A percentile compares a stretch with the other conserved stretches of the same genome.
These are phyloP conservation scores for Amiota mariae DNA, from an alignment of 2,888 invertebrate genomes.

Conservation along the genomic window DNA sequence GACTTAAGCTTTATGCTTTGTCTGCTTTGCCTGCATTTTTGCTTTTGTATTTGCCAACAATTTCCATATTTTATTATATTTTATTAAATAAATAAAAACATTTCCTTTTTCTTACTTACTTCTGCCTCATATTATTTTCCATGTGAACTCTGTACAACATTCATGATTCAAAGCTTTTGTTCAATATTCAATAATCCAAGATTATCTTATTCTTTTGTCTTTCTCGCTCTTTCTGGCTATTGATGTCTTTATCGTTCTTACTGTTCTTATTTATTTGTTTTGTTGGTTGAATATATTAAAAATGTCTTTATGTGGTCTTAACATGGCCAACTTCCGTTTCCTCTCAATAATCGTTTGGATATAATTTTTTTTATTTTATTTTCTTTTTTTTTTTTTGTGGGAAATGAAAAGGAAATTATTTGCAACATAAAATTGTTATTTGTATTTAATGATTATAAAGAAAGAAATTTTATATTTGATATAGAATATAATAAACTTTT, in stretches of 20 bases:
- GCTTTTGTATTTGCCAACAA: no score
- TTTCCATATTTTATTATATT: neutral
- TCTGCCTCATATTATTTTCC: neutral
- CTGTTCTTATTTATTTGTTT: neutral
- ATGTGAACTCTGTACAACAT: no score
- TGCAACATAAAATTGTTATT: neutral
- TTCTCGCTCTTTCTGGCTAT: neutral
- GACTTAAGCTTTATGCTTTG: no score
- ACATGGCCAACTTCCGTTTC: neutral
- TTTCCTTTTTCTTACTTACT: neutral
- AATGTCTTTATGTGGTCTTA: neutral
- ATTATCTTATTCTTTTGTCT: constrained; percentile 13
- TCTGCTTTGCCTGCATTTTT: no score
- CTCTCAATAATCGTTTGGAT: neutral
- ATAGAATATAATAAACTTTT: no score
- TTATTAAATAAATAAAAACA: constrained; percentile 13
- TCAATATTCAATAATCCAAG: constrained; percentile 6
- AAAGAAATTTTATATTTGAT: no score
- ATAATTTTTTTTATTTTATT: neutral
- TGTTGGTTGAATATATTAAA: constrained; percentile 14
- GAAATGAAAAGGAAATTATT: constrained; percentile 18
- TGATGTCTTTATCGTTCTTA: neutral
- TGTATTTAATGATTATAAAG: no score
- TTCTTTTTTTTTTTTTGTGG: neutral
- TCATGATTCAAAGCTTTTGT: neutral